Evolutionary conservation across 2,113 vertebrate species (phyloP).

Genomic region (Progne subis): DNA sequence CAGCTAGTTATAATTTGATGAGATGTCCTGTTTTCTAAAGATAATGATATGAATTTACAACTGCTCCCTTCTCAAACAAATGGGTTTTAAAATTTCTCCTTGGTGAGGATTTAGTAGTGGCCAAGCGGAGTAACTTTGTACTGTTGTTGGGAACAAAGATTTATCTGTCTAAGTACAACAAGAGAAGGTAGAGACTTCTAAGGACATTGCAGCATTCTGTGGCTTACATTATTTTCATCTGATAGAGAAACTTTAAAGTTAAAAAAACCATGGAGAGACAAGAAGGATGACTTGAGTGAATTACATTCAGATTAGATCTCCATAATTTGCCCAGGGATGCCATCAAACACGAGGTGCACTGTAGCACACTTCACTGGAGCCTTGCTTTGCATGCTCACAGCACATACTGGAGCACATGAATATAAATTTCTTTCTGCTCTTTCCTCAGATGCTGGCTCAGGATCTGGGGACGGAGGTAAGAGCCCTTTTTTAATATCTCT

Average conservation of each 20-base stretch:
- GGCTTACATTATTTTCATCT: background rate
- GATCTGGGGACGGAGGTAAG: slow-evolving; percentile 87
- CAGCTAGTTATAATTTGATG: background rate
- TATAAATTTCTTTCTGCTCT: slow-evolving; percentile 27
- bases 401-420: background rate
- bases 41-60: background rate
- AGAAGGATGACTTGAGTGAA: slow-evolving; percentile 6
- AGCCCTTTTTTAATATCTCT: slow-evolving; percentile 5
- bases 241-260: background rate
- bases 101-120: background rate
- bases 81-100: background rate
- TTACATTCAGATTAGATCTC: slow-evolving; percentile 28
- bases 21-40: background rate
- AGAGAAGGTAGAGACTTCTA: background rate
- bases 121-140: background rate
- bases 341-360: background rate
- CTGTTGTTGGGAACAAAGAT: background rate
- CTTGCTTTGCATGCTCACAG: background rate
- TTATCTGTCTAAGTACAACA: background rate
- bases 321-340: slow-evolving; percentile 31
- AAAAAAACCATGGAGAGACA: background rate
- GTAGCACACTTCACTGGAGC: background rate
- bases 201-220: background rate
- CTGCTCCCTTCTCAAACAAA: background rate
- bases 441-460: slow-evolving; percentile 81